Evolutionary conservation across 2,888 invertebrate genomes (phyloP).

Genomic region (Phrixothrix hirtus): DNA sequence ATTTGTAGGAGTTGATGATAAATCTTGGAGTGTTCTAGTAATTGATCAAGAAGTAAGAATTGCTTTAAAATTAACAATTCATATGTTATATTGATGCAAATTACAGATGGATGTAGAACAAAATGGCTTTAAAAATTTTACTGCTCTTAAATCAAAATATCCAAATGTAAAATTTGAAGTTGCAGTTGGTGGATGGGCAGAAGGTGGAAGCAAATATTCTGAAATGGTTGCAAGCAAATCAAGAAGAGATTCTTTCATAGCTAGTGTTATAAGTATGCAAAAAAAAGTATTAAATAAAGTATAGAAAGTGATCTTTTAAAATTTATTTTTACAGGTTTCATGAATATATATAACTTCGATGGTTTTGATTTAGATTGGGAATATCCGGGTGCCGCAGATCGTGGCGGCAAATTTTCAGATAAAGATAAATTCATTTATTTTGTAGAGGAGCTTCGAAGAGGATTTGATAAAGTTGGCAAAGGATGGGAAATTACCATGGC

Average conservation of each 20-base stretch:
- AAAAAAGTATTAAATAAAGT: no score
- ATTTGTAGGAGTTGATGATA: constrained; percentile 83
- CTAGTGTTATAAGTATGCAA: constrained; percentile 75
- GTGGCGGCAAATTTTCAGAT: constrained; percentile 82
- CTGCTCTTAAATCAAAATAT: constrained; percentile 68
- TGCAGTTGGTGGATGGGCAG: constrained; percentile 90
- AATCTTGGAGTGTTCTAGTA: constrained; percentile 74
- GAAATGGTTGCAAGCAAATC: constrained; percentile 74
- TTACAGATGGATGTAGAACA: constrained; percentile 75
- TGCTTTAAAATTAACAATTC: not conserved
- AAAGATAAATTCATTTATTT: constrained; percentile 82
- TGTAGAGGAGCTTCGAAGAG: constrained; percentile 78
- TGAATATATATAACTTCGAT: constrained; percentile 78
- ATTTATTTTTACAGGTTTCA: constrained; percentile 69
- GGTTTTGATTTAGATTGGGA: constrained; percentile 91
- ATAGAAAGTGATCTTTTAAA: no score
- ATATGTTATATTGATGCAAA: not conserved
- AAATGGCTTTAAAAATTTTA: constrained; percentile 79
- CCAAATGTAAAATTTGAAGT: constrained; percentile 77
- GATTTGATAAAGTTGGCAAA: constrained; percentile 73
- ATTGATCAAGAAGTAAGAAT: constrained; percentile 80
- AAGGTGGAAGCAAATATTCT: constrained; percentile 87
- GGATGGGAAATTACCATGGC: constrained; percentile 90
- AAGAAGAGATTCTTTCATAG: constrained; percentile 71
- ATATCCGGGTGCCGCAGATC: constrained; percentile 85